Evolutionary conservation across 2,888 invertebrate genomes (phyloP).

Genomic region (Artemia sinica): DNA sequence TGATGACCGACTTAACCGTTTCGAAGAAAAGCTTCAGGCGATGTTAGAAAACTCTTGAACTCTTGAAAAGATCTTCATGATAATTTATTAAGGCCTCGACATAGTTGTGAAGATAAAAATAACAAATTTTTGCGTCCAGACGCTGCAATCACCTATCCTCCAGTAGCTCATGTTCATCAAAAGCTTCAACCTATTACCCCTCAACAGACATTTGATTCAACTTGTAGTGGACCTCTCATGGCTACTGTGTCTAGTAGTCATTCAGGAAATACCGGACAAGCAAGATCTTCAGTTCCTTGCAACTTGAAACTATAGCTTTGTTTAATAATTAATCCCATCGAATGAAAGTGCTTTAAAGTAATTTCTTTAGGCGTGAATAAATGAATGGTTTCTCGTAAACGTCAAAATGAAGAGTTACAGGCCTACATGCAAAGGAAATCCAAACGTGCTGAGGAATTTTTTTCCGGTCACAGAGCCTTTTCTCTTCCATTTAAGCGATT

Average conservation of each 20-base stretch:
- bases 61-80: conserved; percentile 32
- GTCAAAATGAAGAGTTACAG: no score
- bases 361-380: no score
- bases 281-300: conserved; percentile 4
- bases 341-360: no score
- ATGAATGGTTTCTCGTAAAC: no score
- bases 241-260: conserved; percentile 13
- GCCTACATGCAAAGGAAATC: no score
- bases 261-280: conserved; percentile 10
- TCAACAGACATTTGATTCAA: conserved; percentile 6
- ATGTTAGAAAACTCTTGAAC: conserved; percentile 73
- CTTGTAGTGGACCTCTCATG: conserved; percentile 2
- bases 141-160: conserved; percentile 23
- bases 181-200: neutral
- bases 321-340: neutral
- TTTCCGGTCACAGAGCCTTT: no score
- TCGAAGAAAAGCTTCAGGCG: conserved; percentile 75
- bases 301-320: neutral
- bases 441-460: no score
- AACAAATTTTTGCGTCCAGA: conserved; percentile 26
- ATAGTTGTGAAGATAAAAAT: conserved; percentile 22
- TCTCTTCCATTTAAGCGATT: no score
- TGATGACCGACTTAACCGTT: conserved; percentile 74
- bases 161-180: neutral
- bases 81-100: conserved; percentile 27